Evolutionary conservation across 1,140 invertebrate species (phyloP).

Genomic region (Drosophila ironensis): DNA sequence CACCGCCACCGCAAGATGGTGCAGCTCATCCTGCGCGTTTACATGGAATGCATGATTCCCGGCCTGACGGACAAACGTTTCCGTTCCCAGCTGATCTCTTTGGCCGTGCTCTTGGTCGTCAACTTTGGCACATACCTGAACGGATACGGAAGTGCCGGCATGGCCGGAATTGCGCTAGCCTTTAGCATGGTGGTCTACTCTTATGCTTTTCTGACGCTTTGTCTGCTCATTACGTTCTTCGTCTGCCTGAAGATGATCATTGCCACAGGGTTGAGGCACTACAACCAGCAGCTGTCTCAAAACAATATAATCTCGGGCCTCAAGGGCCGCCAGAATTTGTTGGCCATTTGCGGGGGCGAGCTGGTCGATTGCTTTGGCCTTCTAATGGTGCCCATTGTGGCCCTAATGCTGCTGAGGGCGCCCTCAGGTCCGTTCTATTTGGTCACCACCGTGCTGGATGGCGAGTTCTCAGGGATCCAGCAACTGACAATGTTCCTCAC

Average conservation of each 20-base stretch:
- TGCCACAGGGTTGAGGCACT: constrained; percentile 22
- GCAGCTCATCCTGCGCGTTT: constrained; percentile 23
- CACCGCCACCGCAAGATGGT: constrained; percentile 36
- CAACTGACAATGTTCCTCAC: not conserved
- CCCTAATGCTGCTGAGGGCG: constrained; percentile 38
- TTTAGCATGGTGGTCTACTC: constrained; percentile 30
- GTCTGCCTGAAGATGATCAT: constrained; percentile 59
- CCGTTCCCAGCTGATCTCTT: constrained; percentile 37
- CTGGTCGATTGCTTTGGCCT: constrained; percentile 48
- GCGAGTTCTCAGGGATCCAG: constrained; percentile 5
- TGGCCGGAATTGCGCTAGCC: not conserved
- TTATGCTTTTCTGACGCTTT: constrained; percentile 39
- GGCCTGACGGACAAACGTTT: constrained; percentile 9
- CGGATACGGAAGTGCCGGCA: constrained; percentile 13
- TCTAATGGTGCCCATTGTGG: constrained; percentile 53
- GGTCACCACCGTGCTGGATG: constrained; percentile 55
- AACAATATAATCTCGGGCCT: not conserved
- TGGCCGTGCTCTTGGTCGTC: constrained; percentile 1
- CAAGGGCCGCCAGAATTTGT: constrained; percentile 15
- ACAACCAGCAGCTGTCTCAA: constrained; percentile 20
- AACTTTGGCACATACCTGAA: constrained; percentile 20
- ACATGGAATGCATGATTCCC: constrained; percentile 4
- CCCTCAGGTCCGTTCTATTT: constrained; percentile 51
- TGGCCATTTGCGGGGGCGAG: constrained; percentile 23
- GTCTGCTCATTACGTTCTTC: constrained; percentile 56